These are phyloP conservation scores for Hybos culiciformis DNA, from an alignment of 2,888 invertebrate genomes.

Conservation along the genomic window DNA sequence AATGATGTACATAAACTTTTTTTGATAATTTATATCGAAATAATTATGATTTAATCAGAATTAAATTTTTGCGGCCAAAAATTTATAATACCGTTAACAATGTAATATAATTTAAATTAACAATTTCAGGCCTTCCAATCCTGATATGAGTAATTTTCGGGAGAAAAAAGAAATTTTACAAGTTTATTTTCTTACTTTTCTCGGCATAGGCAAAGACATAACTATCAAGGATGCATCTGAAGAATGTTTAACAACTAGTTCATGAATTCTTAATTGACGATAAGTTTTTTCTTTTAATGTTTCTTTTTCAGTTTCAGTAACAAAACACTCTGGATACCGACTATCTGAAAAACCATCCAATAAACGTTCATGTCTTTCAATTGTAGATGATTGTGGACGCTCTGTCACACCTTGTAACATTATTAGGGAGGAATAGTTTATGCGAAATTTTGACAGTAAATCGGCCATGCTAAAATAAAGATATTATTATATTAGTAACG, in stretches of 20 bases:
- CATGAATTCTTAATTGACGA: constrained; percentile 79
- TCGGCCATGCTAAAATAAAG: constrained; percentile 67
- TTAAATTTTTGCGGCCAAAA: too few relatives aligned
- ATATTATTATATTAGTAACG: not conserved
- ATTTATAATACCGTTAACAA: too few relatives aligned
- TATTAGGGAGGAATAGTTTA: constrained; percentile 80
- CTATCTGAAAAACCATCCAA: constrained; percentile 50
- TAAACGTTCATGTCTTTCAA: constrained; percentile 56
- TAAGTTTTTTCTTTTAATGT: constrained; percentile 71
- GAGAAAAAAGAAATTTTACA: constrained; percentile 18
- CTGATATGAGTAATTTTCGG: too few relatives aligned
- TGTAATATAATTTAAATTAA: too few relatives aligned
- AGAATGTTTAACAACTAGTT: constrained; percentile 79
- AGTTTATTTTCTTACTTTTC: constrained; percentile 46
- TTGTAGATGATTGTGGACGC: constrained; percentile 60
- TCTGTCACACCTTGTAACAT: constrained; percentile 85
- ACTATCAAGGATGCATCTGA: constrained; percentile 77
- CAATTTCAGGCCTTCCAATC: too few relatives aligned
- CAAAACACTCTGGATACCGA: constrained; percentile 36
- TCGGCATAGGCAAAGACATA: constrained; percentile 92
- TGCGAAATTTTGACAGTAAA: constrained; percentile 82
- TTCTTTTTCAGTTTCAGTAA: constrained; percentile 38
- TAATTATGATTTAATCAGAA: too few relatives aligned
- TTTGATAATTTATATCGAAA: too few relatives aligned
- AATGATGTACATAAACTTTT: too few relatives aligned